Evolutionary conservation across 2,797 vertebrate genomes (phyloP).

Genomic region (Florisuga fusca): DNA sequence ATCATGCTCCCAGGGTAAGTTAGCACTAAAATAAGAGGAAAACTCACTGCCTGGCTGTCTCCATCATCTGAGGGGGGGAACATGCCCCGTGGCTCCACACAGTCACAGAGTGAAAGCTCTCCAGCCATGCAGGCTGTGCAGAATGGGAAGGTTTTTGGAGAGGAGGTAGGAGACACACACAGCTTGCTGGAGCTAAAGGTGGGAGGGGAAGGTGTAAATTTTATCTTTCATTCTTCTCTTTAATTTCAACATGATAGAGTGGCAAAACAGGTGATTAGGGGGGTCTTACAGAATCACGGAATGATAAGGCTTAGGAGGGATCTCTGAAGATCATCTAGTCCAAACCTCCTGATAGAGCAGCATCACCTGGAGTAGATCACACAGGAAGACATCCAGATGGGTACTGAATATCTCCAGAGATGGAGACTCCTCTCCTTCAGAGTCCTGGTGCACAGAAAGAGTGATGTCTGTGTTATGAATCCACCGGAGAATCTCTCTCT

Average conservation of each 20-base stretch:
- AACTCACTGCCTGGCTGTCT: neutral
- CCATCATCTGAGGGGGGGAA: neutral
- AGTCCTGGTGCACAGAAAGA: neutral
- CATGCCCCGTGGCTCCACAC: fast-evolving
- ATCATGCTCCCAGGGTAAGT: neutral
- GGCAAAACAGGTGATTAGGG: neutral
- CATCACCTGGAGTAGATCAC: too few relatives aligned
- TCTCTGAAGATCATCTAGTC: too few relatives aligned
- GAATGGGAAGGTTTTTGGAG: neutral
- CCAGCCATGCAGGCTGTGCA: neutral
- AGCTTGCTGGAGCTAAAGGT: neutral
- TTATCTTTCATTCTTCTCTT: neutral
- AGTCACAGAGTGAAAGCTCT: neutral
- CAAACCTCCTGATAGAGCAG: too few relatives aligned
- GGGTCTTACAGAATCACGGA: neutral
- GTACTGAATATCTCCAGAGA: too few relatives aligned
- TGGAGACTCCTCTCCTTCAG: neutral
- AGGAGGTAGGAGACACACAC: neutral
- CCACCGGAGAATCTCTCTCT: neutral
- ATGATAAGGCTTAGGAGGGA: too few relatives aligned
- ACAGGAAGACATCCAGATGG: too few relatives aligned
- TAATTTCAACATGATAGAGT: neutral
- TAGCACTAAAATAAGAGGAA: neutral
- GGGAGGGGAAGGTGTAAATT: neutral
- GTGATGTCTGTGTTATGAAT: fast-evolving